phyloP scores from a whole-genome alignment of 2,113 vertebrate species.

The Microtus richardsoni region DNA sequence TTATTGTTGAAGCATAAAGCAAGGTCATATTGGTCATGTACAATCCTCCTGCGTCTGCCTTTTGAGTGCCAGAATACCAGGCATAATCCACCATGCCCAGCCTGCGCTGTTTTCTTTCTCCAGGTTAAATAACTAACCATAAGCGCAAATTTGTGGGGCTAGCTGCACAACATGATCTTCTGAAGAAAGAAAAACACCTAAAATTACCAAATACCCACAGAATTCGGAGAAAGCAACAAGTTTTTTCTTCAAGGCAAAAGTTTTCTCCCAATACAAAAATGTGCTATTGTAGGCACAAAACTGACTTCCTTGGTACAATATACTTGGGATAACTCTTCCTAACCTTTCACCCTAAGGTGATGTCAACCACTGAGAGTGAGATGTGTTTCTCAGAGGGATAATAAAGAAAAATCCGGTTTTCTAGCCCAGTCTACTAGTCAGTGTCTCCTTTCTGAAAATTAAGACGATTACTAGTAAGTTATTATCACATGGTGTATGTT shows the following conservation, averaged over 20 bases:
- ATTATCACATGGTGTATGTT: not conserved
- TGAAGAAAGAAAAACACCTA: not conserved
- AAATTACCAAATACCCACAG: not conserved
- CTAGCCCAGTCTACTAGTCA: too few species aligned
- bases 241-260: not conserved
- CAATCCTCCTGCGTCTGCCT: not conserved
- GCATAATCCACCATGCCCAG: not conserved
- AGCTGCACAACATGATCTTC: not conserved
- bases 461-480: not conserved
- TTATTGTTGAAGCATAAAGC: not conserved
- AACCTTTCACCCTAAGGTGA: not conserved
- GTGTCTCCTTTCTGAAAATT: not conserved
- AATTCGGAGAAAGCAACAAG: too few species aligned
- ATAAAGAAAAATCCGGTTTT: not conserved
- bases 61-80: not conserved
- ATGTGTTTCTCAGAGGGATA: not conserved
- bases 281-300: not conserved
- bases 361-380: not conserved
- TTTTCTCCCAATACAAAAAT: not conserved
- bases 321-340: not conserved
- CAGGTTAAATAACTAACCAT: too few species aligned
- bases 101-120: not conserved
- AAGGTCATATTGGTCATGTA: not conserved
- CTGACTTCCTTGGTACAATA: not conserved
- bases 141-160: not conserved